phyloP scores from a whole-genome alignment of 2,888 invertebrate genomes.

The Oxyteleia sp. region DNA sequence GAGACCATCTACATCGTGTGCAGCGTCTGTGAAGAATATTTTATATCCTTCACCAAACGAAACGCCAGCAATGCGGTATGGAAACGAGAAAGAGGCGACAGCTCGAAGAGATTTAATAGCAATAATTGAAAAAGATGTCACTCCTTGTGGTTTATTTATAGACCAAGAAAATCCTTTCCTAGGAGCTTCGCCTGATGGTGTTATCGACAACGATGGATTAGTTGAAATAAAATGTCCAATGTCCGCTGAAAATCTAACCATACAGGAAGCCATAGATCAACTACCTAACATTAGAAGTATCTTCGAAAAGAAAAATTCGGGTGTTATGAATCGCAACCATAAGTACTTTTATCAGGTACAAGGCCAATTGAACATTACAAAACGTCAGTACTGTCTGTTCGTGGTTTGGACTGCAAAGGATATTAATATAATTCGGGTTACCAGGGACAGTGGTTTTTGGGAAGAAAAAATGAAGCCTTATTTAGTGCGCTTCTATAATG shows the following conservation, averaged over 20 bases:
- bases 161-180: constrained; percentile 33
- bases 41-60: constrained; percentile 31
- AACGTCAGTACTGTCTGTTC: constrained; percentile 15
- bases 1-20: constrained; percentile 36
- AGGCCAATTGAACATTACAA: constrained; percentile 35
- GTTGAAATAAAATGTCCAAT: constrained; percentile 65
- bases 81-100: constrained; percentile 53
- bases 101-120: constrained; percentile 30
- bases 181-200: constrained; percentile 59
- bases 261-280: neutral
- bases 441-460: constrained; percentile 8
- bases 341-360: constrained; percentile 27
- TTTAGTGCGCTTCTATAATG: constrained; percentile 14
- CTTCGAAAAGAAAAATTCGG: neutral
- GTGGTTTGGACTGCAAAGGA: constrained; percentile 2
- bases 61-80: constrained; percentile 28
- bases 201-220: constrained; percentile 53
- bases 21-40: constrained; percentile 47
- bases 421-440: neutral
- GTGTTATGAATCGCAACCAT: neutral
- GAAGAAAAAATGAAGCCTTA: neutral
- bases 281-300: neutral
- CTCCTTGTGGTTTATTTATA: constrained; percentile 48
- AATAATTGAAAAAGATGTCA: constrained; percentile 3
- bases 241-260: neutral